Base-by-base conservation (phyloP, 2,797 vertebrate species). In the Alca torda region DNA sequence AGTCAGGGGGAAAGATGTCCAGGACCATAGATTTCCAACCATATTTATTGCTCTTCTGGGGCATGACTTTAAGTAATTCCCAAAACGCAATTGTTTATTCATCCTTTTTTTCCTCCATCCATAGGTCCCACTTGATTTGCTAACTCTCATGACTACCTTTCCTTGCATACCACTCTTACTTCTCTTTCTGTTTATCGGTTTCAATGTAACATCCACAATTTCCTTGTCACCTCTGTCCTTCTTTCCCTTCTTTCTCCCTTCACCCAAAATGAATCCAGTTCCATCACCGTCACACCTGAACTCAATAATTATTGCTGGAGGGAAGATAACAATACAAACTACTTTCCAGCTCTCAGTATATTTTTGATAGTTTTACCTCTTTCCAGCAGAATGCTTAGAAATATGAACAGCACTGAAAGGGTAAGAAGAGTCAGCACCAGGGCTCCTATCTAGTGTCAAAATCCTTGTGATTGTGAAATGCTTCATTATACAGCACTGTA, bases 401-500 rank as follows among this genome's bases (percentile, higher is more conserved):
- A 69, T 30, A 37, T 21, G 11, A 35, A 76, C 11, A 48, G 11
- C 12, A 37, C 31, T 56, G 69, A 94, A 88, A 16, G 8, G 31
- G 78, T 76, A 60, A 72, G 76, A 85, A 30, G 9, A 60, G 23
- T 67, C 51, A 88, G 31, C 10, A 35, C 25, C 3, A 2, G 26
- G 15, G 16, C 9, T 86, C 20, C 43, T 56, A 46, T 60, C 18
- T 64, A 33, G 25, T 35, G n/a, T 83, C 41, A 90, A 89, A 95
- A 82, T 64, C 57, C 60, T 67, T 48, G n/a, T 68, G 85, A 53
- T 16, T 88, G n/a, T 73, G 63, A 93, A 95, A 90, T 31, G 13
- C 84, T 93, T 75, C 60, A 50, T 79, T 76, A 86, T 96, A 72
- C 45, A 75, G 45, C 56, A 56, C 82, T 90, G 30, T n/a, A 87